A percentile compares a stretch with the other conserved stretches of the same genome.
Conservation (phyloP, 2,888 invertebrate genomes). For the Ophion ventricosus region DNA sequence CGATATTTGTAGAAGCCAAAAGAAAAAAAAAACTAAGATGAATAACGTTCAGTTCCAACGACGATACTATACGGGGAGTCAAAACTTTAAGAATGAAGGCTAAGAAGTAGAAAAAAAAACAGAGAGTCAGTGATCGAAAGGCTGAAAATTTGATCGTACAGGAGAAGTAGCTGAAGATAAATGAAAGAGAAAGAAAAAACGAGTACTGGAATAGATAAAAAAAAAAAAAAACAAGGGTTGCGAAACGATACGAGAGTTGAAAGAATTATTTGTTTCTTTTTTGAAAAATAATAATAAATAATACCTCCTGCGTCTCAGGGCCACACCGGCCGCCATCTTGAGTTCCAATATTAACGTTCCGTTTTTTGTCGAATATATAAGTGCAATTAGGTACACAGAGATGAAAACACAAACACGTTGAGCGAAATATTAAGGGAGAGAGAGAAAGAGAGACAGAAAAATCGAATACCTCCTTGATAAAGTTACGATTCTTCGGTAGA, state of each 20-base stretch:
- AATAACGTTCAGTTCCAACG: constrained; percentile 68
- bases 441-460: constrained; percentile 34
- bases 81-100: constrained; percentile 57
- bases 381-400: constrained; percentile 82
- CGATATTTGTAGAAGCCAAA: constrained; percentile 67
- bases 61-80: constrained; percentile 62
- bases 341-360: constrained; percentile 80
- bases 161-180: constrained; percentile 37
- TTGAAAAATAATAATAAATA: constrained; percentile 69
- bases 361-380: constrained; percentile 82
- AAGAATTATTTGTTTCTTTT: constrained; percentile 17
- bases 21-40: constrained; percentile 57
- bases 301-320: constrained; percentile 81
- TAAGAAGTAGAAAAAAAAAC: constrained; percentile 55
- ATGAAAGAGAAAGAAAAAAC: constrained; percentile 47
- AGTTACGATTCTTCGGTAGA: constrained; percentile 20
- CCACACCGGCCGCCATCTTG: constrained; percentile 82
- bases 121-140: constrained; percentile 38
- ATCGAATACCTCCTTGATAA: constrained; percentile 34
- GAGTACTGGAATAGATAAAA: constrained; percentile 17
- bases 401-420: constrained; percentile 68
- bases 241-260: constrained; percentile 63
- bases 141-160: constrained; percentile 38
- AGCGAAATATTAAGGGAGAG: constrained; percentile 51
- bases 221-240: constrained; percentile 46